Evolutionary conservation across 2,113 vertebrate genomes (phyloP).

Genomic region (Sinocyclocheilus anophthalmus): DNA sequence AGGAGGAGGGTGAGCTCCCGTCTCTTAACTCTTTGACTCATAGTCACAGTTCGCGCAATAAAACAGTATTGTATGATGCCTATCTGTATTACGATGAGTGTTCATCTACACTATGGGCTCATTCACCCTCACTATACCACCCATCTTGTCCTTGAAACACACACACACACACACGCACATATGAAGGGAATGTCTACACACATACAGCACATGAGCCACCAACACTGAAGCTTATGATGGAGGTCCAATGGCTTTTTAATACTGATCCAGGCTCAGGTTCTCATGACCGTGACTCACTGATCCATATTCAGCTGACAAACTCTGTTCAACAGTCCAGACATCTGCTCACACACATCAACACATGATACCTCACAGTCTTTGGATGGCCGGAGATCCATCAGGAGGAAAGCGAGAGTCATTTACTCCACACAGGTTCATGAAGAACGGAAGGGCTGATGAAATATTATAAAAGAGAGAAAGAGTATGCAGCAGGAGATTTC

Average conservation of each 20-base stretch:
- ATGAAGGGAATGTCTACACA: background rate
- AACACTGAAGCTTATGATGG: background rate
- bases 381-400: background rate
- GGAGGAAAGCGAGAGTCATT: background rate
- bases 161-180: slow-evolving; percentile 1
- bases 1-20: too few species aligned
- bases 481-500: background rate
- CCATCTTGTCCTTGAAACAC: background rate
- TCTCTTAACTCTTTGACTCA: too few species aligned
- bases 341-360: background rate
- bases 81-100: too few species aligned
- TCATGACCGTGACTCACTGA: background rate
- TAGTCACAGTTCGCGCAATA: too few species aligned
- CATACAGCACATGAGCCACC: background rate
- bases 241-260: slow-evolving; percentile 6
- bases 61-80: too few species aligned
- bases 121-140: background rate
- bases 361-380: background rate
- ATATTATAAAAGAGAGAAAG: slow-evolving; percentile 1
- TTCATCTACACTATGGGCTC: too few species aligned
- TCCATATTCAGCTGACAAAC: background rate
- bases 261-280: slow-evolving; percentile 8
- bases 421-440: background rate
- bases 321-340: slow-evolving; percentile 2
- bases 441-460: background rate